A percentile compares a stretch with the other conserved stretches of the same genome.
Evolutionary conservation across 30 jellyfish, hydroid and myxozoan species (phyloP).

Genomic region (Pelagia noctiluca): DNA sequence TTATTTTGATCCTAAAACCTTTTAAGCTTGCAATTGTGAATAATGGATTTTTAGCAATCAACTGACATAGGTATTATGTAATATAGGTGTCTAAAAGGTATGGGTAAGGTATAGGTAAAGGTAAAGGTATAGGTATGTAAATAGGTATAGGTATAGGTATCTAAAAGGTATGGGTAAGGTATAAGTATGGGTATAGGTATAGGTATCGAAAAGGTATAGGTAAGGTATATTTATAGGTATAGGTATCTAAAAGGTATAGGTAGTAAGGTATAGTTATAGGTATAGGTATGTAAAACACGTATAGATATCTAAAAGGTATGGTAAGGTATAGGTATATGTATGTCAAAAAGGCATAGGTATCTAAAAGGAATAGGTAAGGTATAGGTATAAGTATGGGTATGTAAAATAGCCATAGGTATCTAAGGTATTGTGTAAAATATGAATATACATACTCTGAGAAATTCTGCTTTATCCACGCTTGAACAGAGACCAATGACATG

Average conservation of each 20-base stretch:
- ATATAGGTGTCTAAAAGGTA: too few relatives aligned
- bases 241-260: neutral
- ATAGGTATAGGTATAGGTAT: neutral
- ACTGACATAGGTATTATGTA: too few relatives aligned
- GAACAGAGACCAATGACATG: constrained; percentile 93
- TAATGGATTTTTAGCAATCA: too few relatives aligned
- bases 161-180: neutral
- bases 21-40: too few relatives aligned
- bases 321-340: too few relatives aligned
- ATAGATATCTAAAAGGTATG: too few relatives aligned
- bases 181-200: neutral
- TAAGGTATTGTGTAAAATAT: neutral
- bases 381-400: neutral
- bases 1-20: too few relatives aligned
- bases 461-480: constrained; percentile 54
- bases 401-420: neutral
- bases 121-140: too few relatives aligned
- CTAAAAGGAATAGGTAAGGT: neutral
- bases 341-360: neutral
- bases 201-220: too few relatives aligned
- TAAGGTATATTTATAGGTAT: too few relatives aligned
- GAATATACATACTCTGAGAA: constrained; percentile 29
- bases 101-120: neutral
- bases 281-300: too few relatives aligned
- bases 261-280: too few relatives aligned